Percentiles rank a stretch among this genome's conserved stretches.
Conservation (phyloP, 2,888 invertebrate species). For the Drosophila nigricruria region DNA sequence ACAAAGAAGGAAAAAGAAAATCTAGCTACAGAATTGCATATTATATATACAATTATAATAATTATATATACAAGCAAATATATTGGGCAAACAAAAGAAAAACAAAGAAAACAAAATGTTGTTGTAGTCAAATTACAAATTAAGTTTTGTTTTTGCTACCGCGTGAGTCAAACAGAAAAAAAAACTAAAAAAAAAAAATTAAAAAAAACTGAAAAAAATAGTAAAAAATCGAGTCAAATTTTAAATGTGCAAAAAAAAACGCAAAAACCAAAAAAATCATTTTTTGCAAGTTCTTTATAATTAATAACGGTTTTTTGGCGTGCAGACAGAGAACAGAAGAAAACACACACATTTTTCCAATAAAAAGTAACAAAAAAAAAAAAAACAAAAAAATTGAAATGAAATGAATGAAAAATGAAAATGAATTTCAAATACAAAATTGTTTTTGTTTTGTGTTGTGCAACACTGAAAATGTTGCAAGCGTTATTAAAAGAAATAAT, state of each 20-base stretch:
- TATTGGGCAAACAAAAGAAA: conserved; percentile 64
- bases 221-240: conserved; percentile 62
- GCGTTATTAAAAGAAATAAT: not conserved
- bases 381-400: not conserved
- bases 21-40: conserved; percentile 79
- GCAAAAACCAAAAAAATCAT: conserved; percentile 37
- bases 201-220: conserved; percentile 22
- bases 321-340: conserved; percentile 54
- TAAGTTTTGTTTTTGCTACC: conserved; percentile 81
- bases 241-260: conserved; percentile 64
- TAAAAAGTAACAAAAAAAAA: conserved; percentile 64
- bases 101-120: conserved; percentile 67
- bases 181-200: not conserved
- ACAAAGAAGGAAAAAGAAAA: conserved; percentile 22
- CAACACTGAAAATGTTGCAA: conserved; percentile 10
- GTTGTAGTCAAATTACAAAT: conserved; percentile 80
- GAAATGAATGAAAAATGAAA: conserved; percentile 20
- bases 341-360: conserved; percentile 71
- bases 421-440: conserved; percentile 5
- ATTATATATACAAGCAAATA: conserved; percentile 63
- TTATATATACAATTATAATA: conserved; percentile 77
- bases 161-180: conserved; percentile 29
- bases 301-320: conserved; percentile 66
- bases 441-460: not conserved
- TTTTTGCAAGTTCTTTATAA: conserved; percentile 76